Evolutionary conservation across 92 coral and sea anemone genomes (phyloP), one percentile per base, ranked within the genome.

Genomic region (Nematostella vectensis): DNA sequence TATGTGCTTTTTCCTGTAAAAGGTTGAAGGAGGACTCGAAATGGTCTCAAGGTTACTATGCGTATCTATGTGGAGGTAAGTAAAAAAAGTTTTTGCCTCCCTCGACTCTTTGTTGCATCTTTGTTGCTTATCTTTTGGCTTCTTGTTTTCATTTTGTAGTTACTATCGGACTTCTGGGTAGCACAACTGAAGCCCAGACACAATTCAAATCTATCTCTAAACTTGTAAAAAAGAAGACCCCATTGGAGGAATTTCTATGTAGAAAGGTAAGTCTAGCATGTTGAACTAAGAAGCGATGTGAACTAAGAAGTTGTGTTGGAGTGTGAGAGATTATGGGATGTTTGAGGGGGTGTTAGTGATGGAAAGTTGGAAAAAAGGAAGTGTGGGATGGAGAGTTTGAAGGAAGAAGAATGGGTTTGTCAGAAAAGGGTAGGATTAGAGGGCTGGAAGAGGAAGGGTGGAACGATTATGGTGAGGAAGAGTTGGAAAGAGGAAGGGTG

Each of bases 41-140:
- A 39, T 89, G 96, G 96, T 89, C 96, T 25, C 94, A 89, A 57
- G 77, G 96, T 48, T 89, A 85, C 62, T 89, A 89, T 58, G 95
- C 85, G 0, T 89, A 89, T 74, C 79, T 89, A 39, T 85, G 94
- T 70, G 96, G 96, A 65, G 89, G 96, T 88, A 66, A 54, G 63
- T 47, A 0, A 19, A 36, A 8, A 36, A 15, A 8, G 42, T 36
- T 8, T 51, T 51, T 29, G 25, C 29, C 23, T 51, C 57, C 25
- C 29, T 51, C 27, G 26, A 24, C 27, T 53, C 25, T 53, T 53
- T 53, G 27, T 25, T 12, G 36, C 40, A 33, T 6, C 40, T 33
- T 6, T 33, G 40, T 6, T n/a, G n/a, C n/a, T n/a, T 15, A 33
- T 33, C 40, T 33, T 33, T 33, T 6, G 6, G 40, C 15, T n/a